phyloP scores from a whole-genome alignment of 2,797 vertebrate species.

The Sebastiscus albofasciatus region DNA sequence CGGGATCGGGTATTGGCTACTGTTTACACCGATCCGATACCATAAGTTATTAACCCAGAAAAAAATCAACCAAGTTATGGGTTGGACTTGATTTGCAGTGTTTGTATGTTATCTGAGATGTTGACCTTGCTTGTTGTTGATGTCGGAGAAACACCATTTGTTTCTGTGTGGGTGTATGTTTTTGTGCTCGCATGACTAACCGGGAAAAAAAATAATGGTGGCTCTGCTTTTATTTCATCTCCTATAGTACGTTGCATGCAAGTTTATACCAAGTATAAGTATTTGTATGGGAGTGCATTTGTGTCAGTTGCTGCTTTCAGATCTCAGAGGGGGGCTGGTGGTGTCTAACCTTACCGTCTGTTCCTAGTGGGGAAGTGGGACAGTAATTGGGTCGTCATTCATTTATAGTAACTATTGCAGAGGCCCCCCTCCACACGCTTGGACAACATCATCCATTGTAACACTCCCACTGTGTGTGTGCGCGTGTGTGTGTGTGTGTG shows the following conservation, averaged over 20 bases:
- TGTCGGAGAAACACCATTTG: neutral
- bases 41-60: no score
- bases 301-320: conserved; percentile 28
- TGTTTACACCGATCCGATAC: no score
- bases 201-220: neutral
- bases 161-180: conserved; percentile 14
- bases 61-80: neutral
- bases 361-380: conserved; percentile 72
- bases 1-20: no score
- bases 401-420: conserved; percentile 72
- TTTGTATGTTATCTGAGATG: neutral
- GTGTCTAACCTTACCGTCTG: conserved; percentile 69
- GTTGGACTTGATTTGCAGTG: neutral
- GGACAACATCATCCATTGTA: conserved; percentile 67
- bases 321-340: conserved; percentile 31
- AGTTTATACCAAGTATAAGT: neutral
- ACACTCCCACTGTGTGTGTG: conserved; percentile 24
- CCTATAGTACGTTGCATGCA: neutral
- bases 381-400: conserved; percentile 83
- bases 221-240: conserved; percentile 24
- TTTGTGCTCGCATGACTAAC: neutral
- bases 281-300: conserved; percentile 16
- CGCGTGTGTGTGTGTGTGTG: conserved; percentile 2
- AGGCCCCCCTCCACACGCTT: conserved; percentile 38
- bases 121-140: conserved; percentile 6